phyloP scores from a whole-genome alignment of 2,797 vertebrate species.

The Melopsittacus undulatus region DNA sequence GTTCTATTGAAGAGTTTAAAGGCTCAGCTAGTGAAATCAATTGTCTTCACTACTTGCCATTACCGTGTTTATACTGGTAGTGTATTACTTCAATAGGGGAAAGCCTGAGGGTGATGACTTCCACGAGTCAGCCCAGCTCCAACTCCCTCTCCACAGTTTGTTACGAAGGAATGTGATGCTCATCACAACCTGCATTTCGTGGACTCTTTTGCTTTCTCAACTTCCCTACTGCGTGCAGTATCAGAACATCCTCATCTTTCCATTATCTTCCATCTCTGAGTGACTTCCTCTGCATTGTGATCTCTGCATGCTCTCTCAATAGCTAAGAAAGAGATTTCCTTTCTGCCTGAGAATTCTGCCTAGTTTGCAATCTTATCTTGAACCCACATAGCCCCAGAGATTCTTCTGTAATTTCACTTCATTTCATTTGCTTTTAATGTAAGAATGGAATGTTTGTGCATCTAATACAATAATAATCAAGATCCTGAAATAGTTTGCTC shows the following conservation, averaged over 20 bases:
- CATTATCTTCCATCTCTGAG: not conserved
- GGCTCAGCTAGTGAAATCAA: not conserved
- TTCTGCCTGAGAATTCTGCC: not conserved
- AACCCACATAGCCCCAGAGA: not conserved
- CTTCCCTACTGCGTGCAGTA: not conserved
- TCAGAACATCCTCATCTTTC: not conserved
- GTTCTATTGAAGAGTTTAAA: not conserved
- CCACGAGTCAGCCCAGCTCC: fast-evolving
- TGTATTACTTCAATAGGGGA: not conserved
- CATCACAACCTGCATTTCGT: not conserved
- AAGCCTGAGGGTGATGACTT: not conserved
- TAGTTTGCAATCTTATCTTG: not conserved
- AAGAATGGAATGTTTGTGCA: not conserved
- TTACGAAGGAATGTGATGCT: not conserved
- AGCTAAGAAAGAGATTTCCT: not conserved
- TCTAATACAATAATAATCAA: not conserved
- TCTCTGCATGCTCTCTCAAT: not conserved
- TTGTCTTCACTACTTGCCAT: not conserved
- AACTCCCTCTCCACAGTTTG: not conserved
- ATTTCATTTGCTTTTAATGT: not conserved
- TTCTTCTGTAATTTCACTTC: not conserved
- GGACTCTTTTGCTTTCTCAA: not conserved
- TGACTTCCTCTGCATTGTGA: not conserved
- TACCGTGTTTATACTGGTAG: not conserved
- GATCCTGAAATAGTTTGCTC: not conserved